These are phyloP conservation scores for Gastracanthus pulcherrimus DNA, from an alignment of 2,888 invertebrate genomes.

Conservation along the genomic window DNA sequence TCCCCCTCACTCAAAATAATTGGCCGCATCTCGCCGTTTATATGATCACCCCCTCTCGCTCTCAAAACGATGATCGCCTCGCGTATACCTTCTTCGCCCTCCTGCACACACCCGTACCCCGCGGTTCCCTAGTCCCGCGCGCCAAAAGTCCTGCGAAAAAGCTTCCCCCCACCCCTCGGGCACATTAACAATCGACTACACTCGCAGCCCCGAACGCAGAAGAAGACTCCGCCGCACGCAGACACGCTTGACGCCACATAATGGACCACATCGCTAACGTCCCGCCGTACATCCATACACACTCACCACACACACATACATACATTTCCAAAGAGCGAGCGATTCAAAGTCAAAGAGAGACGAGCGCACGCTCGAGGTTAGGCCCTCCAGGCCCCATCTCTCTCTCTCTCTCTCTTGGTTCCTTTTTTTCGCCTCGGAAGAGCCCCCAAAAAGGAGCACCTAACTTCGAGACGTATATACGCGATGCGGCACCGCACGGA, in stretches of 20 bases:
- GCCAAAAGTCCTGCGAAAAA: background rate
- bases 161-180: background rate
- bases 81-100: no score
- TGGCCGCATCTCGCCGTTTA: slow-evolving; percentile 1
- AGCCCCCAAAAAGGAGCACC: slow-evolving; percentile 66
- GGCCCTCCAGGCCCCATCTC: slow-evolving; percentile 26
- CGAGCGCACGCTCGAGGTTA: slow-evolving; percentile 38
- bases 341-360: slow-evolving; percentile 5
- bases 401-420: no score
- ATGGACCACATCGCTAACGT: slow-evolving; percentile 61
- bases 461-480: slow-evolving; percentile 67
- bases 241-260: slow-evolving; percentile 58
- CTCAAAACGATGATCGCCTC: background rate
- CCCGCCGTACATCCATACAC: slow-evolving; percentile 60
- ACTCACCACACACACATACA: background rate
- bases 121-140: background rate
- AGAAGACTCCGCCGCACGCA: background rate
- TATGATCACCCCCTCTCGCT: background rate
- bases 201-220: background rate
- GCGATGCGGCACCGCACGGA: slow-evolving; percentile 72
- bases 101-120: background rate
- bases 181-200: slow-evolving; percentile 32
- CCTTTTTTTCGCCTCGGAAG: slow-evolving; percentile 42
- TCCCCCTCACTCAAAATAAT: background rate
- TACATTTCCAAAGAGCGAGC: background rate